Conservation (phyloP, 2,888 invertebrate genomes). For the Zeuzera pyrina region DNA sequence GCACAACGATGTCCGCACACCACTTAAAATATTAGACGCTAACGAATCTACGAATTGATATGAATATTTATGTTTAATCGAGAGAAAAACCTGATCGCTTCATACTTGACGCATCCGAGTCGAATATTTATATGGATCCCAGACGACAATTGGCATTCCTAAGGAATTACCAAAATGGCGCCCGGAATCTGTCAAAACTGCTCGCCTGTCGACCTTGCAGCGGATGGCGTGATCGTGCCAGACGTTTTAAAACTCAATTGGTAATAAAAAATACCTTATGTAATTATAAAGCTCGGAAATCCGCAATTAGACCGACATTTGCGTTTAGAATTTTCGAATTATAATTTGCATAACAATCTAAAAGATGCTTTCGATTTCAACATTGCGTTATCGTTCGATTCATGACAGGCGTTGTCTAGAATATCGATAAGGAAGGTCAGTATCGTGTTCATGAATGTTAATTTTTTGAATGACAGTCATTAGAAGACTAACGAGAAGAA, state of each 20-base stretch:
- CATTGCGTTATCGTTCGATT: slow-evolving; percentile 24
- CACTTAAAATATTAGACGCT: slow-evolving; percentile 17
- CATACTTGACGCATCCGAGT: slow-evolving; percentile 26
- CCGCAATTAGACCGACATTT: too few species aligned
- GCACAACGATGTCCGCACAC: slow-evolving; percentile 4
- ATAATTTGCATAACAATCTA: too few species aligned
- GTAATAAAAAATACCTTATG: too few species aligned
- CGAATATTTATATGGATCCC: slow-evolving; percentile 9
- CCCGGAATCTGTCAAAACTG: slow-evolving; percentile 22
- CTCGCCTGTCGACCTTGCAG: slow-evolving; percentile 34
- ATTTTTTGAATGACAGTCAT: too few species aligned
- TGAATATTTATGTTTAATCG: slow-evolving; percentile 30
- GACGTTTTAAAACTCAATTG: slow-evolving; percentile 3
- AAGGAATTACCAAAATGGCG: slow-evolving; percentile 27
- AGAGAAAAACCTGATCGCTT: slow-evolving; percentile 23
- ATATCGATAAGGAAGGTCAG: slow-evolving; percentile 32
- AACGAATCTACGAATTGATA: slow-evolving; percentile 14
- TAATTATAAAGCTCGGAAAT: too few species aligned
- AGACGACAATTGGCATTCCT: slow-evolving; percentile 25
- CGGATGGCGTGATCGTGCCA: slow-evolving; percentile 25
- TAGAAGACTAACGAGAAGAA: too few species aligned
- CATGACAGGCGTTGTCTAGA: slow-evolving; percentile 23
- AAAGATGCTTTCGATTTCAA: slow-evolving; percentile 36
- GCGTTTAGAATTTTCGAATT: too few species aligned
- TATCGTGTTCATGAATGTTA: too few species aligned